phyloP scores from a whole-genome alignment of 2,113 vertebrate genomes.

The Lichenostomus cassidix region DNA sequence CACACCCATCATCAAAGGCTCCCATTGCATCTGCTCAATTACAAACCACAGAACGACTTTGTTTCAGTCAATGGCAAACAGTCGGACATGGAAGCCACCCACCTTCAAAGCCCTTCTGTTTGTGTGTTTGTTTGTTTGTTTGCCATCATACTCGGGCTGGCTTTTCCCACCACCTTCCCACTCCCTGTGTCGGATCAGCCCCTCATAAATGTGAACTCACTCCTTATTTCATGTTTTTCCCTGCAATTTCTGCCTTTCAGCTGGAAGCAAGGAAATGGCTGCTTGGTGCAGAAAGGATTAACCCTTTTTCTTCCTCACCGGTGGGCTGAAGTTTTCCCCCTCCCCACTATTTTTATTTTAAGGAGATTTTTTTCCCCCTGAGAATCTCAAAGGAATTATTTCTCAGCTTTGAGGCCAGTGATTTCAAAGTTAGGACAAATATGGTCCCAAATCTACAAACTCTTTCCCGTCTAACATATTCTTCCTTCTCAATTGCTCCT shows the following conservation, averaged over 20 bases:
- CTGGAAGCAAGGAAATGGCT: background rate
- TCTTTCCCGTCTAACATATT: background rate
- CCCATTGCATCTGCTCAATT: conserved; percentile 70
- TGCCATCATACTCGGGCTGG: background rate
- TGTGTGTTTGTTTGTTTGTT: conserved; percentile 37
- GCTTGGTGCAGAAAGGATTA: background rate
- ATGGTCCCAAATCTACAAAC: background rate
- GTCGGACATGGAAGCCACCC: conserved; percentile 63
- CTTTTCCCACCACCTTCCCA: background rate
- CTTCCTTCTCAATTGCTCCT: background rate
- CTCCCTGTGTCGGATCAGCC: background rate
- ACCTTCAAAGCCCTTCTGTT: conserved; percentile 65
- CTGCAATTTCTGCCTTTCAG: background rate
- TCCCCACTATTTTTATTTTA: background rate
- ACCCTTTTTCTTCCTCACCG: background rate
- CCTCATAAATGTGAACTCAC: background rate
- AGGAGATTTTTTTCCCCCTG: accelerated
- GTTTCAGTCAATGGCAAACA: conserved; percentile 66
- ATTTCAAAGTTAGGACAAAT: background rate
- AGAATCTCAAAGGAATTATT: background rate
- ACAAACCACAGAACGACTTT: conserved; percentile 73
- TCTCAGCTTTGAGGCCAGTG: background rate
- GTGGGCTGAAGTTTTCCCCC: background rate
- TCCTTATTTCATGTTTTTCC: background rate
- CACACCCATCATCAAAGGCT: conserved; percentile 75